phyloP scores from a whole-genome alignment of 2,113 vertebrate genomes.

The Tupaia chinensis region DNA sequence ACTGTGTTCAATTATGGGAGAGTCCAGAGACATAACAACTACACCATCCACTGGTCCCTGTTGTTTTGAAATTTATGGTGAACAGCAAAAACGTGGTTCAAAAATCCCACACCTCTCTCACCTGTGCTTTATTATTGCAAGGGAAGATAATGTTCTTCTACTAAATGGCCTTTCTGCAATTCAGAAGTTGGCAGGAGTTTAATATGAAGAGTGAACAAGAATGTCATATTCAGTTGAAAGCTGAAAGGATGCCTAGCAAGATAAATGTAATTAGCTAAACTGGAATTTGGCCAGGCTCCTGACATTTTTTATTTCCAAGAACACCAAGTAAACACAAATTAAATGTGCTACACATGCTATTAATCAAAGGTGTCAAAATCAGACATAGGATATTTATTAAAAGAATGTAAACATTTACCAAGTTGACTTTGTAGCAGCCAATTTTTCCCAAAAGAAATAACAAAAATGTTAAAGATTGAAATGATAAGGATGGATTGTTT shows the following conservation, averaged over 20 bases:
- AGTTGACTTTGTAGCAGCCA: not conserved
- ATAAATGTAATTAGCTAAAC: constrained; percentile 47
- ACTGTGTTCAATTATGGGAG: too few species aligned
- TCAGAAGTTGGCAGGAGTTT: not conserved
- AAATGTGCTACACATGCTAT: not conserved
- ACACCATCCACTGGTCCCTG: too few species aligned
- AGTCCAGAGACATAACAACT: too few species aligned
- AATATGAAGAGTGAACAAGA: constrained; percentile 19
- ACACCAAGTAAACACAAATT: constrained; percentile 64
- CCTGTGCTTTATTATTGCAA: not conserved
- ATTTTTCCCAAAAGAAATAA: constrained; percentile 40
- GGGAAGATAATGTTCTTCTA: not conserved
- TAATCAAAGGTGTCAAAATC: constrained; percentile 57
- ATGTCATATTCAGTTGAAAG: constrained; percentile 48
- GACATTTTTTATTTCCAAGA: constrained; percentile 51
- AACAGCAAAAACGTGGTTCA: not conserved
- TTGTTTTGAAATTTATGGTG: not conserved
- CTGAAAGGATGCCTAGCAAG: constrained; percentile 6
- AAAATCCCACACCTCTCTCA: not conserved
- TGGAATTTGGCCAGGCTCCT: constrained; percentile 42
- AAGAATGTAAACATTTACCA: constrained; percentile 49
- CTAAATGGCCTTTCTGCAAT: not conserved
- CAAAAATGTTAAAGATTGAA: constrained; percentile 49
- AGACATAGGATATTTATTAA: constrained; percentile 23
- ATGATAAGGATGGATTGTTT: not conserved